Conservation (phyloP, 2,888 invertebrate genomes). For the Caenorhabditis sulstoni region DNA sequence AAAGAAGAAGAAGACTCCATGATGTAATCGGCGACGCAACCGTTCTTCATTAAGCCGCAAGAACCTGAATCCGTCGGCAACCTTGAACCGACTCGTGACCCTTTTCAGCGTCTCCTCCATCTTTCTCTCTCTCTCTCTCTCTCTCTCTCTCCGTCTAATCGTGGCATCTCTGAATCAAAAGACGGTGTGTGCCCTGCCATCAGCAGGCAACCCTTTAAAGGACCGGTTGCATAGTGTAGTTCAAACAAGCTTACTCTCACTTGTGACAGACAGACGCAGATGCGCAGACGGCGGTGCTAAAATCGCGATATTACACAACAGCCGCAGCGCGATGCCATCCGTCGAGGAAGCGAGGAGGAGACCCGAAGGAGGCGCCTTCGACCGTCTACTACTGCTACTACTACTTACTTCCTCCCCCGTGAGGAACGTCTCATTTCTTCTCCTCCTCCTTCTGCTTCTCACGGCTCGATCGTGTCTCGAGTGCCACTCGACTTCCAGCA, state of each 20-base stretch:
- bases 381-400: slow-evolving; percentile 37
- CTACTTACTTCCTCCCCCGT: slow-evolving; percentile 39
- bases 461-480: background rate
- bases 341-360: slow-evolving; percentile 20
- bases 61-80: slow-evolving; percentile 29
- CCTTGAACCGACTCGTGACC: slow-evolving; percentile 49
- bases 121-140: background rate
- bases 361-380: slow-evolving; percentile 21
- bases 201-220: slow-evolving; percentile 50
- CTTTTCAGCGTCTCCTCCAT: slow-evolving; percentile 12
- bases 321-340: slow-evolving; percentile 38
- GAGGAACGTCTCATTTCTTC: slow-evolving; percentile 5
- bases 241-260: slow-evolving; percentile 64
- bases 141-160: slow-evolving; percentile 23
- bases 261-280: slow-evolving; percentile 30
- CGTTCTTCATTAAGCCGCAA: slow-evolving; percentile 19
- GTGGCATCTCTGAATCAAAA: slow-evolving; percentile 34
- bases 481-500: too few relatives aligned
- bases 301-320: slow-evolving; percentile 62
- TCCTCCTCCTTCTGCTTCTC: background rate
- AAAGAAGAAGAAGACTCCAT: slow-evolving; percentile 9
- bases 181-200: slow-evolving; percentile 36
- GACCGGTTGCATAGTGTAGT: slow-evolving; percentile 61
- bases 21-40: slow-evolving; percentile 29
- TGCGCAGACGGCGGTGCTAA: slow-evolving; percentile 52